Conservation (phyloP, 2,888 invertebrate species). For the Andrena chrysosceles region DNA sequence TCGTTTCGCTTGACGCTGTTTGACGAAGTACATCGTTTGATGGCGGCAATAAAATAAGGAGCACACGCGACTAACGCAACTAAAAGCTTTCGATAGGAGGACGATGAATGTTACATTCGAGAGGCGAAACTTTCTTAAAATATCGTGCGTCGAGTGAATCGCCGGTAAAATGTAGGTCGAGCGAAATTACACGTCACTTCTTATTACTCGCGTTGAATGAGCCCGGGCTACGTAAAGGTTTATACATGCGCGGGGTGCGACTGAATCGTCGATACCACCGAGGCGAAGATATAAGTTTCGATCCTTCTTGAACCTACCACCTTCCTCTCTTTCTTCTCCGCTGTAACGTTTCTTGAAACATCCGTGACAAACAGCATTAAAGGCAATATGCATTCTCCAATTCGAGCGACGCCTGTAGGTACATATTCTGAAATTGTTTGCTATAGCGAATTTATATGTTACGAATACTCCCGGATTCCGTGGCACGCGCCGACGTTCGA, state of each 20-base stretch:
- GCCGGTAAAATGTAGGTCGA: conserved; percentile 74
- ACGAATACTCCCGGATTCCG: conserved; percentile 6
- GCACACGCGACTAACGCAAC: conserved; percentile 26
- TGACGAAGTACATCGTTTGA: conserved; percentile 3
- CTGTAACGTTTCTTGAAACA: too few species aligned
- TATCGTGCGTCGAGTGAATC: conserved; percentile 65
- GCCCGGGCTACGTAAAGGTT: conserved; percentile 30
- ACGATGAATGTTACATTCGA: conserved; percentile 68
- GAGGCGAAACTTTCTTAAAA: conserved; percentile 58
- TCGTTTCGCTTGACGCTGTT: conserved; percentile 29
- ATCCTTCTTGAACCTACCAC: background rate
- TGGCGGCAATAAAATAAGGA: background rate
- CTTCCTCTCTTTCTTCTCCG: too few species aligned
- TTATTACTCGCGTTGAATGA: conserved; percentile 65
- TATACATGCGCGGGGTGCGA: conserved; percentile 42
- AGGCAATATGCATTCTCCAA: too few species aligned
- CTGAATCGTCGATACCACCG: conserved; percentile 42
- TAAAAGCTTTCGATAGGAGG: conserved; percentile 49
- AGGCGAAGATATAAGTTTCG: conserved; percentile 34
- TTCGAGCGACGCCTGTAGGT: too few species aligned
- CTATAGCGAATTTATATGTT: background rate
- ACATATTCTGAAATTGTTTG: background rate
- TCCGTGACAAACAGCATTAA: too few species aligned
- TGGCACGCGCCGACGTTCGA: background rate
- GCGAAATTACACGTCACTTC: conserved; percentile 74